Evolutionary conservation across 2,888 invertebrate species (phyloP), one percentile per base, ranked within the genome.

Genomic region (Parapristionchus giblindavisi): DNA sequence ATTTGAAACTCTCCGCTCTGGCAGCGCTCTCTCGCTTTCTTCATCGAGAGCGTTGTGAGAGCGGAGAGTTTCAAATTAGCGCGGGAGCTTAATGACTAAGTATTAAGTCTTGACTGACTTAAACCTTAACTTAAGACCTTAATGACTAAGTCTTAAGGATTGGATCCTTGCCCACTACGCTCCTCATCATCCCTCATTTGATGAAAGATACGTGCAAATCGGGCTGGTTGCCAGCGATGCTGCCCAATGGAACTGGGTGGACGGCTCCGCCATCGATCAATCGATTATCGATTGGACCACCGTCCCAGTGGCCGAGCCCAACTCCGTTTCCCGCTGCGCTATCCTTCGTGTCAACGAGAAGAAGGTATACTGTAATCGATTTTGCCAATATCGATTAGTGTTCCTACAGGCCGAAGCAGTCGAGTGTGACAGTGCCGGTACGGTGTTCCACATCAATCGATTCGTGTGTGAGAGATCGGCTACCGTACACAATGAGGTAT

Each of bases 91-190:
- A n/a, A n/a, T n/a, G n/a, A n/a, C n/a, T n/a, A n/a, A n/a, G n/a
- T n/a, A n/a, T n/a, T n/a, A n/a, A n/a, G n/a, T n/a, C n/a, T n/a
- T n/a, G n/a, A n/a, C n/a, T n/a, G n/a, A n/a, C n/a, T n/a, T n/a
- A n/a, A n/a, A n/a, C n/a, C n/a, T n/a, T n/a, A n/a, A n/a, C n/a
- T n/a, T n/a, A n/a, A n/a, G n/a, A n/a, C n/a, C n/a, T n/a, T n/a
- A n/a, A n/a, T n/a, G n/a, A n/a, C n/a, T n/a, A n/a, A n/a, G n/a
- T n/a, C n/a, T 71, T 56, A 29, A 71, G 71, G 71, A 56, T n/a
- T 71, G 71, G 71, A 71, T 71, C 29, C 71, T 71, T 24, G 29
- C 14, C 8, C 71, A 71, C 71, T 71, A 71, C 71, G 71, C 71
- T 4, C 71, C 71, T 43, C 38, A 6, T 38, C 58, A 71, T 71